Conservation (phyloP, 2,113 vertebrate genomes). For the Ancistrus triradiatus region DNA sequence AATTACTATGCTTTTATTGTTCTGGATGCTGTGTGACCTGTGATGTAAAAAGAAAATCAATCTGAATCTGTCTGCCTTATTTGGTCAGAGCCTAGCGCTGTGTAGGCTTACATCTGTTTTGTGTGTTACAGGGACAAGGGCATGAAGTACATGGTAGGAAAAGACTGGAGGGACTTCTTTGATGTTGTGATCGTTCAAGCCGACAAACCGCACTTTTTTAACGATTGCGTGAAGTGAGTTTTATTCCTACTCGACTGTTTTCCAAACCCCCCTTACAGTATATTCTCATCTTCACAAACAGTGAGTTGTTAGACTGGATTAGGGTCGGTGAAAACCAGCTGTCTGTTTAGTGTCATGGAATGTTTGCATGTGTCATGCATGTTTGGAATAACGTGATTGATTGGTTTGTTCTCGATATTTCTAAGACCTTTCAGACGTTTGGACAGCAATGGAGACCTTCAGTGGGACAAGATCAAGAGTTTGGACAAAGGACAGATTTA, state of each 20-base stretch:
- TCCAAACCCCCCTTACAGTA: background rate
- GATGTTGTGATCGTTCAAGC: conserved; percentile 80
- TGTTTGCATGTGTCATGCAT: too few species aligned
- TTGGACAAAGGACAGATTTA: conserved; percentile 79
- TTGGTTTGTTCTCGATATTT: conserved; percentile 8
- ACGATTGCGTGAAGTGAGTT: conserved; percentile 78
- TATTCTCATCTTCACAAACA: background rate
- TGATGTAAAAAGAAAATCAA: background rate
- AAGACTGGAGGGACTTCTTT: conserved; percentile 80
- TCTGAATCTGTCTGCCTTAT: background rate
- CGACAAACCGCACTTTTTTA: conserved; percentile 83
- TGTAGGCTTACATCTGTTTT: background rate
- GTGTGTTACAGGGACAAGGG: conserved; percentile 71
- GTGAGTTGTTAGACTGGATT: background rate
- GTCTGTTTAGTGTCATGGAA: background rate
- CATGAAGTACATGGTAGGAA: conserved; percentile 80
- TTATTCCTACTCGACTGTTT: background rate
- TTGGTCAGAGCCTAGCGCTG: too few species aligned
- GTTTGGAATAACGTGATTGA: background rate
- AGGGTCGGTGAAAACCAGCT: background rate
- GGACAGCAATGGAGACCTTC: conserved; percentile 73
- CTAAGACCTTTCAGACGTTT: conserved; percentile 74
- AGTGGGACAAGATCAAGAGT: conserved; percentile 75
- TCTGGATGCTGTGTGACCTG: too few species aligned
- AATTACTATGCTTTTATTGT: too few species aligned